Evolutionary conservation across 2,797 vertebrate genomes (phyloP).

Genomic region (Lemur catta): DNA sequence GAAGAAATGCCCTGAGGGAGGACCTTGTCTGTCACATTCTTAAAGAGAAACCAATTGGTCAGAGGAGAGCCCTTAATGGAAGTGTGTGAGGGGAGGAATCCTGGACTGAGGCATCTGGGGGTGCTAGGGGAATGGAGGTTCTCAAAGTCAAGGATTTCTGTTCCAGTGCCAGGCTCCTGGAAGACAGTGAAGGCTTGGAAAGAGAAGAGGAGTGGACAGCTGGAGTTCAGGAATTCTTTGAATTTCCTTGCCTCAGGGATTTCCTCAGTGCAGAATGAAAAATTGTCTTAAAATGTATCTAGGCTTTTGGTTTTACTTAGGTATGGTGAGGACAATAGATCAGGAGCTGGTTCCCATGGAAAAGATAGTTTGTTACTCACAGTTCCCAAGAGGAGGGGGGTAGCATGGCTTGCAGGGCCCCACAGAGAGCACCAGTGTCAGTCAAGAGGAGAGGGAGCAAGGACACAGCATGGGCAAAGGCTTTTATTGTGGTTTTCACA

Average conservation of each 20-base stretch:
- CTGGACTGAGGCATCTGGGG: background rate
- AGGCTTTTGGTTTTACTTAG: background rate
- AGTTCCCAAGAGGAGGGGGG: background rate
- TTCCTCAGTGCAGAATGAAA: background rate
- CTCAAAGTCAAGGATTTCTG: background rate
- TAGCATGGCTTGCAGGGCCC: no score
- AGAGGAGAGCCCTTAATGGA: background rate
- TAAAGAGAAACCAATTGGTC: conserved; percentile 17
- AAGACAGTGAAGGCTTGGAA: background rate
- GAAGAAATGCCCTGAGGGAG: conserved; percentile 26
- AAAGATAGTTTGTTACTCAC: background rate
- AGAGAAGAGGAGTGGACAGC: background rate
- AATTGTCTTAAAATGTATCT: background rate
- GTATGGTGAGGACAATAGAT: background rate
- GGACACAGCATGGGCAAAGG: background rate
- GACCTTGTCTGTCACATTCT: conserved; percentile 47
- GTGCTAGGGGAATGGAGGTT: background rate
- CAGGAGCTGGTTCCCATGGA: background rate
- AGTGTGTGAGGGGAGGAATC: background rate
- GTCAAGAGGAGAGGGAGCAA: background rate
- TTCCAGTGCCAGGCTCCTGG: background rate
- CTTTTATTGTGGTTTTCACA: background rate
- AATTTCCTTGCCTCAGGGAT: background rate
- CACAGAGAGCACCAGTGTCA: background rate
- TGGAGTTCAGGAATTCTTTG: background rate